These are phyloP conservation scores for Notamacropus eugenii DNA, from an alignment of 2,797 vertebrate species.

Conservation along the genomic window DNA sequence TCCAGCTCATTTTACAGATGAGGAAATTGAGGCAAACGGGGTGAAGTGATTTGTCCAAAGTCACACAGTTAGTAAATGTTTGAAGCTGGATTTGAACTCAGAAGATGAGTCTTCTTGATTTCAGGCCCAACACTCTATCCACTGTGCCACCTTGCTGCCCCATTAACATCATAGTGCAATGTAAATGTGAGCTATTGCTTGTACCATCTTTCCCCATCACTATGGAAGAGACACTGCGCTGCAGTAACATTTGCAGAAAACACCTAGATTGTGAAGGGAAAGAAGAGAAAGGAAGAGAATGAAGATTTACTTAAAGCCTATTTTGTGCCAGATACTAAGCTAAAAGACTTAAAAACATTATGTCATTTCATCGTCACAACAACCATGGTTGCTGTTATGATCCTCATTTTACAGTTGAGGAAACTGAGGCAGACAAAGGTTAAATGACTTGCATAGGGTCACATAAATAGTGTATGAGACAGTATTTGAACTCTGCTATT, in stretches of 20 bases:
- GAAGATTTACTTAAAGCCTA: neutral
- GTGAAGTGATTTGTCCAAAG: no score
- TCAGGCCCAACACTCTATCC: no score
- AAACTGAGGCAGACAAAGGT: neutral
- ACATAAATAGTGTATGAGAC: neutral
- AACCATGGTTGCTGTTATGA: neutral
- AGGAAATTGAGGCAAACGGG: no score
- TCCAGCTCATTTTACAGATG: no score
- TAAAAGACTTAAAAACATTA: neutral
- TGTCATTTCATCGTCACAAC: neutral
- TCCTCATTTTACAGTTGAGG: neutral
- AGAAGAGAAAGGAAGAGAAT: neutral
- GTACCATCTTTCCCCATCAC: neutral
- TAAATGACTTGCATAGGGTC: neutral
- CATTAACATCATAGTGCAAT: neutral
- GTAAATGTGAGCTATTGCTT: neutral
- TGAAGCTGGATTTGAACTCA: no score
- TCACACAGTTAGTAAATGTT: no score
- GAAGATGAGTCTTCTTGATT: no score
- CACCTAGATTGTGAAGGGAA: neutral
- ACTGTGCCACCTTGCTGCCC: no score
- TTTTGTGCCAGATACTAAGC: no score
- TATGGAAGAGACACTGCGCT: neutral
- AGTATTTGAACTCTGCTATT: neutral
- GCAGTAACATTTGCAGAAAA: neutral